Evolutionary conservation across 2,113 vertebrate genomes (phyloP), one percentile per base, ranked within the genome.

Genomic region (Ophiodon elongatus): DNA sequence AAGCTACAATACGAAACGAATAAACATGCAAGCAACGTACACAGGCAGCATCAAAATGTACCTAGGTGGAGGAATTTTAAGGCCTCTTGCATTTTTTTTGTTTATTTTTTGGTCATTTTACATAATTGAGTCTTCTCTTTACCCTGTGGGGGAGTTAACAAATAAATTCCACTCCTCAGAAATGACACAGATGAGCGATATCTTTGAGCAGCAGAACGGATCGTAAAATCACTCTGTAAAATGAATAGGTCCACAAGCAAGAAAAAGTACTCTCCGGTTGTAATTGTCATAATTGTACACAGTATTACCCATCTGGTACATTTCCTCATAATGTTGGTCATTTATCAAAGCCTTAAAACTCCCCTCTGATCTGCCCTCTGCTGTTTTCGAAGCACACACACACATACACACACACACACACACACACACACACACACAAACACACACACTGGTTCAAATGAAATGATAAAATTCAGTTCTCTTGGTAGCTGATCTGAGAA

Each of bases 221-320:
- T 78, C 50, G 57, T 82, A 80, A 83, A 89, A 88, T 74, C 50
- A 39, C 31, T 79, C 79, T 68, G 47, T 80, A 77, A 90, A 87
- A 92, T 74, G 43, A 92, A 90, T 84, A 14, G 67, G 37, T 84
- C 69, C 65, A 80, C 73, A 33, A 73, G 80, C 70, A 79, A 83
- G 73, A 92, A 85, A 89, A 91, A 92, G 73, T 87, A 73, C 73
- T 89, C 60, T 37, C 74, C n/a, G 60, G 73, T 56, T 80, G 54
- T 92, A 88, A 92, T 91, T 91, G 92, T 89, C 79, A 87, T 91
- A 89, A 92, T 86, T 63, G 65, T 79, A 89, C 59, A 70, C 62
- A 86, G 68, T 85, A 84, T 90, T 81, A 70, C 88, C 89, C 88
- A 89, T 92, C 90, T 91, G 90, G 52, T 85, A 74, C 68, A 52